These are phyloP conservation scores for Hedya salicella DNA, from an alignment of 2,888 invertebrate species.

Conservation along the genomic window DNA sequence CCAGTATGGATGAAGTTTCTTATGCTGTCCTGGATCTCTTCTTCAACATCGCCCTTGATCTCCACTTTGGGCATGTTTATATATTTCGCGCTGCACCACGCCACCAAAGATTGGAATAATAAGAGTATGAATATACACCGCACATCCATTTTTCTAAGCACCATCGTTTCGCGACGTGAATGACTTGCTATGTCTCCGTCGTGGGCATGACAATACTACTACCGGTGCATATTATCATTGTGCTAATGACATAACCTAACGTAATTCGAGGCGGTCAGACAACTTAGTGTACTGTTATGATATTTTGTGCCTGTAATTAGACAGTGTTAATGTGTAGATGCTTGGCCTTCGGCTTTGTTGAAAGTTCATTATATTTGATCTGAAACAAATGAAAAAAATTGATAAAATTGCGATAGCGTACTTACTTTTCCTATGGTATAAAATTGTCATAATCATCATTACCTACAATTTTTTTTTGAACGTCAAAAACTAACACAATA, in stretches of 20 bases:
- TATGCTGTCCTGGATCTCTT: conserved; percentile 72
- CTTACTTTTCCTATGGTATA: conserved; percentile 10
- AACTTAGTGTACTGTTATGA: conserved; percentile 48
- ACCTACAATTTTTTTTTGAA: neutral
- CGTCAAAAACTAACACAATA: neutral
- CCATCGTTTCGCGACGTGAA: conserved; percentile 45
- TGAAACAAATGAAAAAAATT: conserved; percentile 64
- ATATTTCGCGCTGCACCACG: conserved; percentile 75
- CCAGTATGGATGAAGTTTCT: conserved; percentile 76
- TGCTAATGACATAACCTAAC: conserved; percentile 29
- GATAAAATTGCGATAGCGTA: too few species aligned
- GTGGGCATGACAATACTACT: conserved; percentile 51
- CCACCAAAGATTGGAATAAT: conserved; percentile 75
- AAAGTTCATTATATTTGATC: conserved; percentile 78
- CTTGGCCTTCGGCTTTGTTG: conserved; percentile 65
- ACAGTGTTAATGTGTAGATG: conserved; percentile 69
- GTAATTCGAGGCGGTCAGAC: conserved; percentile 29
- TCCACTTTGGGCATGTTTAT: conserved; percentile 57
- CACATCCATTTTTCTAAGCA: conserved; percentile 75
- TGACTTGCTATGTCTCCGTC: conserved; percentile 47
- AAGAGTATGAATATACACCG: conserved; percentile 77
- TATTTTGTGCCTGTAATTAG: conserved; percentile 78
- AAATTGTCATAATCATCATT: neutral
- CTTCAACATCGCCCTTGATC: conserved; percentile 54
- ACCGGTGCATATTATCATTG: conserved; percentile 46